These are phyloP conservation scores for Porites lutea DNA, from an alignment of 64 coral and sea anemone genomes.

Conservation along the genomic window DNA sequence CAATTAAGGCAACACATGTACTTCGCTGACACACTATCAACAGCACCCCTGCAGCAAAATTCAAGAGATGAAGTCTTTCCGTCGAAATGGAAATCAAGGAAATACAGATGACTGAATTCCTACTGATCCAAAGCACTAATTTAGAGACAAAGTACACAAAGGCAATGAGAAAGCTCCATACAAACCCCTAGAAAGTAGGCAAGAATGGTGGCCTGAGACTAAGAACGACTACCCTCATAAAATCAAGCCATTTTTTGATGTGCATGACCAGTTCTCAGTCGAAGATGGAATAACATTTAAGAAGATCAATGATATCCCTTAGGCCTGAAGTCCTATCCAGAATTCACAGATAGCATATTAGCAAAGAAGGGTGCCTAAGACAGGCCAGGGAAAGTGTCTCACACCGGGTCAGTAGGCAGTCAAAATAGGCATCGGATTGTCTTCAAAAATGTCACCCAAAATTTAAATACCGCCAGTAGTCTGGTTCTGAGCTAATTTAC, in stretches of 20 bases:
- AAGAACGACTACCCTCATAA: constrained; percentile 16
- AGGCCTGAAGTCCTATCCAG: constrained; percentile 1
- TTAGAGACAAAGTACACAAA: background rate
- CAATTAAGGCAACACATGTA: background rate
- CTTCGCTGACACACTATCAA: background rate
- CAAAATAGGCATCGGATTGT: too few relatives aligned
- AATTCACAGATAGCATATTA: constrained; percentile 35
- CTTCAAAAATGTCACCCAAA: too few relatives aligned
- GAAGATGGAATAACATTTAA: constrained; percentile 38
- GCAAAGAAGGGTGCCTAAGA: constrained; percentile 41
- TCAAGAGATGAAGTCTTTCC: background rate
- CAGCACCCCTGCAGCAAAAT: background rate
- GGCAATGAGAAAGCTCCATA: constrained; percentile 4
- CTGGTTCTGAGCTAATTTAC: too few relatives aligned
- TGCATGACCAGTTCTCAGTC: constrained; percentile 41
- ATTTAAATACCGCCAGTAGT: too few relatives aligned
- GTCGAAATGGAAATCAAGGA: background rate
- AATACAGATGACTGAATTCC: background rate
- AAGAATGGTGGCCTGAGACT: constrained; percentile 29
- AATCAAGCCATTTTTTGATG: constrained; percentile 21
- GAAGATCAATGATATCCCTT: constrained; percentile 31
- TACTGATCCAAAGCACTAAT: constrained; percentile 24
- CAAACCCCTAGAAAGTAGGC: constrained; percentile 8
- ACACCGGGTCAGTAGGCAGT: too few relatives aligned
- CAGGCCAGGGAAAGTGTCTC: constrained; percentile 34